phyloP scores from a whole-genome alignment of 2,797 vertebrate genomes.

The Serranus cabrilla region DNA sequence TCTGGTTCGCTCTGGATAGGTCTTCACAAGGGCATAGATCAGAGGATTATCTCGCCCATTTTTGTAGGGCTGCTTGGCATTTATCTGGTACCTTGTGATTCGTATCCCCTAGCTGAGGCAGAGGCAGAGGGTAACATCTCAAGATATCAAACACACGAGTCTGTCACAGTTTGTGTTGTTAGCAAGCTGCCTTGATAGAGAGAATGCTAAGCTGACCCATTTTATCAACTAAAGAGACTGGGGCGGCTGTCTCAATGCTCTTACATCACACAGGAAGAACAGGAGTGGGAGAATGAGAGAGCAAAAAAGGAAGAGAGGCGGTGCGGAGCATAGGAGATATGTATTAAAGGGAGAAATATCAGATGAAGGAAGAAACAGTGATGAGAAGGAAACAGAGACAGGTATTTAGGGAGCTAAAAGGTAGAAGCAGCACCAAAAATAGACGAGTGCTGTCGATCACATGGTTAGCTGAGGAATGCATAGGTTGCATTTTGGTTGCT shows the following conservation, averaged over 20 bases:
- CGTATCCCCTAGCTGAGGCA: constrained; percentile 43
- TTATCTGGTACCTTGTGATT: constrained; percentile 76
- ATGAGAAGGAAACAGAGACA: constrained; percentile 16
- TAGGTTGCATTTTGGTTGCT: constrained; percentile 3
- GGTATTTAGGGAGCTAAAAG: constrained; percentile 30
- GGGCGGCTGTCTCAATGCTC: constrained; percentile 59
- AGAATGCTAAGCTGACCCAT: constrained; percentile 73
- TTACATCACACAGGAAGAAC: constrained; percentile 62
- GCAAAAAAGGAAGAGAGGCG: constrained; percentile 24
- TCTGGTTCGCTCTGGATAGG: constrained; percentile 42
- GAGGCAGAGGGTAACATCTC: constrained; percentile 63
- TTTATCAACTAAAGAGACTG: constrained; percentile 73
- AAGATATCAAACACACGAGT: constrained; percentile 71
- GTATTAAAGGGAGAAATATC: constrained; percentile 39
- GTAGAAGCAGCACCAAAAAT: constrained; percentile 10
- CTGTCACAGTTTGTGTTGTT: constrained; percentile 69
- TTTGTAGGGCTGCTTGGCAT: constrained; percentile 54
- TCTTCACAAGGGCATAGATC: constrained; percentile 67
- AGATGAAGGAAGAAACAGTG: constrained; percentile 31
- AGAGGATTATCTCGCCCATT: constrained; percentile 64
- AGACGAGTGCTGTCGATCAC: constrained; percentile 16
- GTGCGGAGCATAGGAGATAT: constrained; percentile 19
- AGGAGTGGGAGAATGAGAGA: constrained; percentile 24
- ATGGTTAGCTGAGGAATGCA: constrained; percentile 14
- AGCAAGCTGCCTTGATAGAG: constrained; percentile 59